These are phyloP conservation scores for Condylura cristata DNA, from an alignment of 2,113 vertebrate genomes.

Conservation along the genomic window DNA sequence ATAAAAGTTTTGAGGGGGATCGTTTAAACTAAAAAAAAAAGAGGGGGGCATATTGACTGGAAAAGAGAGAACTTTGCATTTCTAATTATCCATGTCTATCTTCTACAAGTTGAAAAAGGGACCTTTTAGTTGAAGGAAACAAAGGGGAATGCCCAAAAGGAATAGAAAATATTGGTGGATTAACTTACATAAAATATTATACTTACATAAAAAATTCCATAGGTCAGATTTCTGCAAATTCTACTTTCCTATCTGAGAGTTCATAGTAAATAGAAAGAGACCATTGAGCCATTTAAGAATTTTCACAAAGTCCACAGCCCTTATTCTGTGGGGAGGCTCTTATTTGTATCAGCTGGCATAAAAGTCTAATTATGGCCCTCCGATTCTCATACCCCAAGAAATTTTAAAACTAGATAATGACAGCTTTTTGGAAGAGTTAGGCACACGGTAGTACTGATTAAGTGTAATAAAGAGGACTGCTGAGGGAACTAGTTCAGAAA, in stretches of 20 bases:
- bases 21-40: too few species aligned
- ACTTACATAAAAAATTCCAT: not conserved
- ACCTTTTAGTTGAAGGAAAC: not conserved
- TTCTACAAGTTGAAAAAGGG: conserved; percentile 48
- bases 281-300: not conserved
- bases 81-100: not conserved
- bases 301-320: not conserved
- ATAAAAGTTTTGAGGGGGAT: too few species aligned
- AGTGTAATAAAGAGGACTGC: not conserved
- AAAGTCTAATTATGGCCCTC: not conserved
- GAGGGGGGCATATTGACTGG: not conserved
- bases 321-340: not conserved
- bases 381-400: not conserved
- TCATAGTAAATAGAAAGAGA: not conserved
- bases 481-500: not conserved
- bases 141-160: conserved; percentile 19
- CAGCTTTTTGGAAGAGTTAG: not conserved
- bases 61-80: conserved; percentile 1
- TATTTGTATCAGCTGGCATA: not conserved
- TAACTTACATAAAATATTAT: conserved; percentile 5
- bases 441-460: not conserved
- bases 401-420: not conserved
- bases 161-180: conserved; percentile 42
- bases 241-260: not conserved
- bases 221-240: conserved; percentile 5